phyloP scores from a whole-genome alignment of 1,140 invertebrate species.

The Potamilus streckersoni region DNA sequence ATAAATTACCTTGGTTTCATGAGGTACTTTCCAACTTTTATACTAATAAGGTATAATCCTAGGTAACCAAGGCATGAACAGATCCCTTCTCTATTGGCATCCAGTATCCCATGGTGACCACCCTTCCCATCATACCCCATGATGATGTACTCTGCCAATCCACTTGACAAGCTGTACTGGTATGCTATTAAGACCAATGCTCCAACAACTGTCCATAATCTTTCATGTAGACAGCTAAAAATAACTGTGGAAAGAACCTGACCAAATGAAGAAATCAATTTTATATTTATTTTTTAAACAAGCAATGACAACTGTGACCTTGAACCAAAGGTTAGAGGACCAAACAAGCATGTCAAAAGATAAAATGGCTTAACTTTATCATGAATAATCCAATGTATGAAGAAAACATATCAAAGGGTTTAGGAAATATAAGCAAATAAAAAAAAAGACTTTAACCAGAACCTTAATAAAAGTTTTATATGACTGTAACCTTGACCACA shows the following conservation, averaged over 20 bases:
- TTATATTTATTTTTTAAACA: background rate
- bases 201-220: conserved; percentile 19
- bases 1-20: conserved; percentile 49
- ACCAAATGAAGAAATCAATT: conserved; percentile 5
- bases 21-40: conserved; percentile 75
- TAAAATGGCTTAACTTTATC: too few relatives aligned
- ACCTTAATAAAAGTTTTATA: too few relatives aligned
- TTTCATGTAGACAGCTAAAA: conserved; percentile 13
- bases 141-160: conserved; percentile 81
- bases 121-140: conserved; percentile 65
- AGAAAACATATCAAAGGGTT: too few relatives aligned
- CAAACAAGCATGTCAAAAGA: too few relatives aligned
- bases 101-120: conserved; percentile 74
- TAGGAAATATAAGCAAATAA: too few relatives aligned
- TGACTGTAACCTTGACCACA: too few relatives aligned
- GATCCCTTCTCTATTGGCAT: conserved; percentile 91
- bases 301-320: too few relatives aligned
- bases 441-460: too few relatives aligned
- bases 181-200: conserved; percentile 68
- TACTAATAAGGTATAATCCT: conserved; percentile 81
- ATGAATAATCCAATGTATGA: too few relatives aligned
- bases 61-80: conserved; percentile 86
- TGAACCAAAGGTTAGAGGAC: too few relatives aligned
- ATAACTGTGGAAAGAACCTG: conserved; percentile 24
- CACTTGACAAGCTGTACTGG: conserved; percentile 76